phyloP scores from a whole-genome alignment of 2,797 vertebrate genomes.

The Knipowitschia caucasica region DNA sequence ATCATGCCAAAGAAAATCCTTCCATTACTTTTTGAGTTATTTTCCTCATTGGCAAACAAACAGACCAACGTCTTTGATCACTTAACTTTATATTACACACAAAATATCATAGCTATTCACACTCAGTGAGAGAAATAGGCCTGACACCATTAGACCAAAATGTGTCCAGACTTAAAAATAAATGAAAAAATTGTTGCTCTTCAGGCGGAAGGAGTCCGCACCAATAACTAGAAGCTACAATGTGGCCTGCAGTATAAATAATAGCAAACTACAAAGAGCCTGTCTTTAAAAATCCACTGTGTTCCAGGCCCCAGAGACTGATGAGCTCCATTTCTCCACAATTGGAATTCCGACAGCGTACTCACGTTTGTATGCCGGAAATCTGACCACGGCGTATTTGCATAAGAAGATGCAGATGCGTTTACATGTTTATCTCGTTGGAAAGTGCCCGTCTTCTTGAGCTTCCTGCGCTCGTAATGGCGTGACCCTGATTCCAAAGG shows the following conservation, averaged over 20 bases:
- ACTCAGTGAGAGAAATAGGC: background rate
- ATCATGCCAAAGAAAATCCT: too few species aligned
- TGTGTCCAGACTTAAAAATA: background rate
- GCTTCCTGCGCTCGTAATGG: background rate
- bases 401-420: background rate
- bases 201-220: background rate
- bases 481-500: slow-evolving; percentile 11
- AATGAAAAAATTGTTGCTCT: background rate
- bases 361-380: background rate
- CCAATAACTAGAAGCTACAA: background rate
- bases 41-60: too few species aligned
- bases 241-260: background rate
- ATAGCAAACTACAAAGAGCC: slow-evolving; percentile 2
- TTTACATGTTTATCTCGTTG: background rate
- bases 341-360: background rate
- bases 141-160: background rate
- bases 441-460: background rate
- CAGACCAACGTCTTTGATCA: too few species aligned
- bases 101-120: background rate
- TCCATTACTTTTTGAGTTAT: too few species aligned
- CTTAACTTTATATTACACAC: background rate
- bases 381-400: background rate
- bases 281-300: slow-evolving; percentile 4
- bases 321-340: background rate
- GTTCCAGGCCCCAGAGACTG: background rate